These are phyloP conservation scores for Pardalotus punctatus DNA, from an alignment of 2,113 vertebrate species.

Conservation along the genomic window DNA sequence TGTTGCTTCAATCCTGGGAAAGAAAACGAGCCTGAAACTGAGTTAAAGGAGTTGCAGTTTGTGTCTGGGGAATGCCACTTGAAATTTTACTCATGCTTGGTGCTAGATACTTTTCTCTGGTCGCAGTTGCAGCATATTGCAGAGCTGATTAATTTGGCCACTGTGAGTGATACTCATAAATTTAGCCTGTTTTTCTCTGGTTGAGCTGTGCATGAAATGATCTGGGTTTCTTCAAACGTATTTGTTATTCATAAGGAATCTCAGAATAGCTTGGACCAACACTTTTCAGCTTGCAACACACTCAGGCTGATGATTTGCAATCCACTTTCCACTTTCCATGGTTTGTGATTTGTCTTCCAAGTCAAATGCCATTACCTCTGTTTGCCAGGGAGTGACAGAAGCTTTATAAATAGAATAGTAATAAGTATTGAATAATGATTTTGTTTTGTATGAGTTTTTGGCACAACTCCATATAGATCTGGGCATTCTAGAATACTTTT, in stretches of 20 bases:
- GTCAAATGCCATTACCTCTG: neutral
- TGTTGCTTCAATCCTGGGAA: neutral
- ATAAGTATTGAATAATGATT: slow-evolving; percentile 2
- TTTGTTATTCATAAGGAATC: slow-evolving; percentile 47
- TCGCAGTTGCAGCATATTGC: neutral
- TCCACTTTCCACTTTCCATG: slow-evolving; percentile 6
- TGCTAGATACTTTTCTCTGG: neutral
- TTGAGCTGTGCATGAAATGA: slow-evolving; percentile 11
- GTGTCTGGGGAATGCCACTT: neutral
- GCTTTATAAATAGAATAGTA: slow-evolving; percentile 37
- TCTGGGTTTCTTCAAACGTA: neutral
- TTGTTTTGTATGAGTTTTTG: slow-evolving; percentile 19
- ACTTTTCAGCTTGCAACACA: neutral
- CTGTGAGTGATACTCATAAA: slow-evolving; percentile 15
- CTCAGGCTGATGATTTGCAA: slow-evolving; percentile 39
- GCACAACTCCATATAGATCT: neutral
- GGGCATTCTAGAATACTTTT: neutral
- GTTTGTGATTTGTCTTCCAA: slow-evolving; percentile 22
- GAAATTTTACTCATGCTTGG: neutral
- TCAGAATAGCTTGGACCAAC: slow-evolving; percentile 6
- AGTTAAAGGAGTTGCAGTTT: neutral
- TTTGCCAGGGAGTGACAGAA: slow-evolving; percentile 24
- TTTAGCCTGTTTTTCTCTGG: neutral
- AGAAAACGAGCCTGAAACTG: neutral
- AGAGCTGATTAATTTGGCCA: slow-evolving; percentile 25